Percentiles rank a stretch among this genome's conserved stretches.
These are phyloP conservation scores for Ctenomys sociabilis DNA, from an alignment of 2,113 vertebrate species.

Conservation along the genomic window DNA sequence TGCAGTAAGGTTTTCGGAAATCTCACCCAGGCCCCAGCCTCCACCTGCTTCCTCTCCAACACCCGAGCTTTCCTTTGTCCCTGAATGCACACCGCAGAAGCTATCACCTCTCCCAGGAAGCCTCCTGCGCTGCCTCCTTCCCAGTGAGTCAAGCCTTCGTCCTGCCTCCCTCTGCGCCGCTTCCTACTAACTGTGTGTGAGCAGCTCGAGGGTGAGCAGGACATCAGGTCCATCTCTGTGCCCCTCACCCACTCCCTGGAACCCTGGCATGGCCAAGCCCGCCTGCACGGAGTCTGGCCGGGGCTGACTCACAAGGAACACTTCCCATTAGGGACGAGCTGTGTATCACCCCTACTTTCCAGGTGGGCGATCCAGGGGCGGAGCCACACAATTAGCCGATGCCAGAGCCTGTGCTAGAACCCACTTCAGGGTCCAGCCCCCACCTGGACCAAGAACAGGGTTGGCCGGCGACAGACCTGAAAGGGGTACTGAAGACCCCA, in stretches of 20 bases:
- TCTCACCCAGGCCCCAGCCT: not conserved
- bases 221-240: not conserved
- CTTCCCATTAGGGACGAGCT: not conserved
- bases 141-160: not conserved
- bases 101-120: not conserved
- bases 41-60: not conserved
- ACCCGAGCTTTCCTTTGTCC: not conserved
- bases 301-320: not conserved
- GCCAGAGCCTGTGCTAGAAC: not conserved
- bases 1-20: not conserved
- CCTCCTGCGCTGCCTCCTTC: not conserved
- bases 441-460: not conserved
- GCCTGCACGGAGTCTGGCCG: not conserved
- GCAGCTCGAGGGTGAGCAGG: not conserved
- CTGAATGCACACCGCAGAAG: not conserved
- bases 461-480: accelerated
- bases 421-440: not conserved
- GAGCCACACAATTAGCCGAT: not conserved
- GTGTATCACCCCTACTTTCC: not conserved
- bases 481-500: not conserved
- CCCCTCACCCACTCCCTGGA: not conserved
- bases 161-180: not conserved
- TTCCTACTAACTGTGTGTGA: not conserved
- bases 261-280: not conserved
- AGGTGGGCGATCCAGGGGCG: not conserved